These are phyloP conservation scores for Callaeas wilsoni DNA, from an alignment of 2,113 vertebrate species.

Conservation along the genomic window DNA sequence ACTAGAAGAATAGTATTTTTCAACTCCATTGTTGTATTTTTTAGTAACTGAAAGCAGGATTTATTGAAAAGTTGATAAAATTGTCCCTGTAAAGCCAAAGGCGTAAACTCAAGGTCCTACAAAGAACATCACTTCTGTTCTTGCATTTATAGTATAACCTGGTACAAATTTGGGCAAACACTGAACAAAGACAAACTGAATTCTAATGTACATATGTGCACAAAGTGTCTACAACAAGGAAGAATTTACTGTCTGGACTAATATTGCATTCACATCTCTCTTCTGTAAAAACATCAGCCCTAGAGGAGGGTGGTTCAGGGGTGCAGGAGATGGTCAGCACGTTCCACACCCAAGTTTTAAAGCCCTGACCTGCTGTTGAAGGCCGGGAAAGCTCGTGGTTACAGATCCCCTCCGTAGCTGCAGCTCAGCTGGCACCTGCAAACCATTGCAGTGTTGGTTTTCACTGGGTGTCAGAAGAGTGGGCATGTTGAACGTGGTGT, in stretches of 20 bases:
- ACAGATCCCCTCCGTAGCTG: fast-evolving
- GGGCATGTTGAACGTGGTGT: neutral
- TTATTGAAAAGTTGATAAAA: neutral
- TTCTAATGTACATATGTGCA: neutral
- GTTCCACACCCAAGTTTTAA: neutral
- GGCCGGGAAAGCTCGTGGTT: fast-evolving
- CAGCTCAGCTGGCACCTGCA: neutral
- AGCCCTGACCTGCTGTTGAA: neutral
- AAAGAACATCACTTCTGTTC: neutral
- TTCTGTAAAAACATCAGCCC: neutral
- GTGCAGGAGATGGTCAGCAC: neutral
- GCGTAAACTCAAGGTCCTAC: neutral
- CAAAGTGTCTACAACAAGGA: neutral
- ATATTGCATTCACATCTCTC: neutral
- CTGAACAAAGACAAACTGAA: neutral
- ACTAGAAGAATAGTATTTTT: neutral
- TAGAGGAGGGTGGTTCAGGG: neutral
- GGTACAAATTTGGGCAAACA: neutral
- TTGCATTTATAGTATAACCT: neutral
- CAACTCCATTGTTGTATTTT: neutral
- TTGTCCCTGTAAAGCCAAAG: neutral
- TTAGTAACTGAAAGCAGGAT: neutral
- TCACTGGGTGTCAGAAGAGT: neutral
- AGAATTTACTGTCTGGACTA: neutral
- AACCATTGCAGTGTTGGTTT: neutral